phyloP scores from a whole-genome alignment of 2,888 invertebrate species.

The Tuberolachnus salignus region DNA sequence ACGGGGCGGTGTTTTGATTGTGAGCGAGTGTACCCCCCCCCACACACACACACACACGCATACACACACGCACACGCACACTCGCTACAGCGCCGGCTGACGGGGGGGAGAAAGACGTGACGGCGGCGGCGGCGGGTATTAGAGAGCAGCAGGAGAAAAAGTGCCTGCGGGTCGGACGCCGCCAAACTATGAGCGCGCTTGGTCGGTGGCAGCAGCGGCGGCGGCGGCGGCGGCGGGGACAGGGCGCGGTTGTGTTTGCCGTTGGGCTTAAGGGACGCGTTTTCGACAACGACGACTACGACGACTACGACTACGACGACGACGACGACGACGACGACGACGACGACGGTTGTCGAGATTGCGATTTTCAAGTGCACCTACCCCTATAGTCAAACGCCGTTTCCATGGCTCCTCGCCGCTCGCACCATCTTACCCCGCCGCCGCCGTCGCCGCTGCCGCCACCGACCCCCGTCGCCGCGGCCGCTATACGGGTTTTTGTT shows the following conservation, averaged over 20 bases:
- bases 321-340: constrained; percentile 5
- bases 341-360: constrained; percentile 53
- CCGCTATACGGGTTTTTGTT: neutral
- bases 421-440: neutral
- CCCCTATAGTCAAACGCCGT: constrained; percentile 29
- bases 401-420: constrained; percentile 22
- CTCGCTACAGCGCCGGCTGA: too few relatives aligned
- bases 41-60: neutral
- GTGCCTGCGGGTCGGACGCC: constrained; percentile 52
- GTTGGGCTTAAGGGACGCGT: constrained; percentile 56
- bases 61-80: too few relatives aligned
- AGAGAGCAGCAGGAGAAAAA: constrained; percentile 28
- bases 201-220: neutral
- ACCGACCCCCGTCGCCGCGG: neutral
- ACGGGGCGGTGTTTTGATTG: constrained; percentile 44
- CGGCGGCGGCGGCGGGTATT: neutral
- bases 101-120: neutral
- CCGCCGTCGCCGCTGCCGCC: neutral
- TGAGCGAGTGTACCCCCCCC: constrained; percentile 28
- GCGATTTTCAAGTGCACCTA: constrained; percentile 49
- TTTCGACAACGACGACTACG: constrained; percentile 38
- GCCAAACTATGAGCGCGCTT: constrained; percentile 34
- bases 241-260: constrained; percentile 53
- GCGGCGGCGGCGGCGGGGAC: neutral
- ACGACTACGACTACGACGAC: constrained; percentile 22